Conservation (phyloP, 2,888 invertebrate genomes). For the Pyrrhia umbra region DNA sequence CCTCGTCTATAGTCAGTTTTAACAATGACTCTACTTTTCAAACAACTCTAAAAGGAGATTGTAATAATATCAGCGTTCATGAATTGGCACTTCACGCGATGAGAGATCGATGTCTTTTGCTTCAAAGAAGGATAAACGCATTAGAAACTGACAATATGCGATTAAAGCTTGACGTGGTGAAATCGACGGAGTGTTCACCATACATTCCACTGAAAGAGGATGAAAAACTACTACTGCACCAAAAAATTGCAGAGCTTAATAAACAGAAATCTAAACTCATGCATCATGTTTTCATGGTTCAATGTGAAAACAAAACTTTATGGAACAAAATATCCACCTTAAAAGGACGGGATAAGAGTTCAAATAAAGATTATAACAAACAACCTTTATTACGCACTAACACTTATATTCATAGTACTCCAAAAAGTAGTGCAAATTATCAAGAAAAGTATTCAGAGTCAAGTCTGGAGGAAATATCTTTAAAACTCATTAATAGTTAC, state of each 20-base stretch:
- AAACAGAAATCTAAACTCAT: constrained; percentile 94
- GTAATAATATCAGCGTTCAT: constrained; percentile 90
- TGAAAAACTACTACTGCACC: constrained; percentile 88
- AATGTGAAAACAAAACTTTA: constrained; percentile 94
- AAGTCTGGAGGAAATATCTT: constrained; percentile 94
- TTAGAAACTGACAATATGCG: constrained; percentile 94
- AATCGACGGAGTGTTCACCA: constrained; percentile 72
- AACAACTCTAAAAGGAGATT: constrained; percentile 83
- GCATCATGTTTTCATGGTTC: constrained; percentile 95
- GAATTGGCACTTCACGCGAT: constrained; percentile 95
- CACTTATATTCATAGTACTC: constrained; percentile 93
- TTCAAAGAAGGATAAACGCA: constrained; percentile 92
- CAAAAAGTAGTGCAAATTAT: constrained; percentile 90
- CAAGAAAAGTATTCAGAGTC: constrained; percentile 90
- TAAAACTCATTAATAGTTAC: constrained; percentile 92
- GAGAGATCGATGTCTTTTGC: constrained; percentile 94
- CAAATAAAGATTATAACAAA: constrained; percentile 72
- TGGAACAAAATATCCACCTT: constrained; percentile 93
- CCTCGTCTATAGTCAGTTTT: constrained; percentile 86
- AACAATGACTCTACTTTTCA: constrained; percentile 86
- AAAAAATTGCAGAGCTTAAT: constrained; percentile 92
- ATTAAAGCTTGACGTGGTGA: constrained; percentile 84
- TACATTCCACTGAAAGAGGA: constrained; percentile 80
- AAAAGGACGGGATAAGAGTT: constrained; percentile 74
- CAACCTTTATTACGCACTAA: constrained; percentile 85